These are phyloP conservation scores for Strix uralensis DNA, from an alignment of 2,113 vertebrate species.

Conservation along the genomic window DNA sequence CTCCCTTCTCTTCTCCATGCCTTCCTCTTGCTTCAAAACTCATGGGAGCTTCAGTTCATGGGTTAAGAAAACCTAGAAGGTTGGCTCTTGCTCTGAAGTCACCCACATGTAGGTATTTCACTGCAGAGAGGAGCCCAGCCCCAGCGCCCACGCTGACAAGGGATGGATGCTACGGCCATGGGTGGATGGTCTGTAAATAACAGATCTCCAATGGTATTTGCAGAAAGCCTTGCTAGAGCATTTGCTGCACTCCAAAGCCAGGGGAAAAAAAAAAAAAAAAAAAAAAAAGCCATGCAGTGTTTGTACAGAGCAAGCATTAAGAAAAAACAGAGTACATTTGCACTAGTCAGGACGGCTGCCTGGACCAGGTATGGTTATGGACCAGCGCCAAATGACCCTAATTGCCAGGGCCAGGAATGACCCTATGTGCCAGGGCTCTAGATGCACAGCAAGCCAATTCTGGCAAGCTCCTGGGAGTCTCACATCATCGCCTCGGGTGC, in stretches of 20 bases:
- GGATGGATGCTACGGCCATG: neutral
- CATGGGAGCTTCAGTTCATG: neutral
- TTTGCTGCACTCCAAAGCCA: neutral
- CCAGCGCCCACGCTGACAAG: neutral
- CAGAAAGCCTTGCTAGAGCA: neutral
- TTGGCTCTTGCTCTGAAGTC: neutral
- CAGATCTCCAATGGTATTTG: neutral
- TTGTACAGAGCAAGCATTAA: neutral
- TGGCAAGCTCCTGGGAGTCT: neutral
- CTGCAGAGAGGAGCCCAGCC: neutral
- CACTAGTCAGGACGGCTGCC: neutral
- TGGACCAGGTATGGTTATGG: neutral
- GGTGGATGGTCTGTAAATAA: neutral
- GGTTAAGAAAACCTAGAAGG: neutral
- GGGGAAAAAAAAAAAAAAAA: no score
- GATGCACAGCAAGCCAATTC: fast-evolving
- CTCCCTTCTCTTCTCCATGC: neutral
- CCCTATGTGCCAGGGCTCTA: neutral
- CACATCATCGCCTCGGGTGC: neutral
- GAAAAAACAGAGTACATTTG: neutral
- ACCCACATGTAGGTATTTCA: neutral
- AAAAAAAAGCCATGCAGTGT: no score
- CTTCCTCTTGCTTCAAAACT: neutral
- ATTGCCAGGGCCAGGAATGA: neutral
- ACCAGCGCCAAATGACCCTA: neutral